Base-by-base conservation (phyloP, 2,888 invertebrate genomes). In the Leucania comma region DNA sequence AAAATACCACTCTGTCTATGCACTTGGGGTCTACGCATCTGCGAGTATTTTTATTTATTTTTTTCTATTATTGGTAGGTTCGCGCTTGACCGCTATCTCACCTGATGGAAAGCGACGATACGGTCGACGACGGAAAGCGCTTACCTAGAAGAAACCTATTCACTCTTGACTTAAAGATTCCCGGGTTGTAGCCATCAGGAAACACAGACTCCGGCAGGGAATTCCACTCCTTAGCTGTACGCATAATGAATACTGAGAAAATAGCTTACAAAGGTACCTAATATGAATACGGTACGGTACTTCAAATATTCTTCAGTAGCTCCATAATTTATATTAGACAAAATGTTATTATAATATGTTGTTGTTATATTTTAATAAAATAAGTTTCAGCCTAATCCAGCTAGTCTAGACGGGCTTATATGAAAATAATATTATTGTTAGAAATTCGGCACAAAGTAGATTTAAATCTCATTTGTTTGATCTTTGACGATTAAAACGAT, bases 401-500 rank as follows among this genome's bases (percentile, higher is more conserved):
- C 32, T 24, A 24, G 50, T 67, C 58, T 67, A 74, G 48, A 68
- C 53, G 56, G 59, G 26, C 29, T 68, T 59, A 59, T 42, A 17
- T 20, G 20, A 50, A 68, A 68, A 60, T 68, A 32, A 54, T 48
- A 75, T 48, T 26, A 59, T 22, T 42, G 8, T 26, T 22, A 26
- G 20, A 50, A 20, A 32, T 35, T 75, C 29, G 54, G 20, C 8
- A 50, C n/a, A 42, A 68, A 42, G 10, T 38, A 26, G 32, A 67
- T 57, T 14, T 57, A 46, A 57, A 66, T 73, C 26, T 66, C 22
- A 73, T 57, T 46, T 51, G 66, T 46, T 35, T 62, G 35, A 66
- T 57, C 57, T 73, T 46, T 12, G 66, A 57, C 22, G 50, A 72
- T 73, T 51, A 73, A 51, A 65, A 51, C 26, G 50, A 46, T 22